These are phyloP conservation scores for Alcedo atthis DNA, from an alignment of 2,797 vertebrate species.

Conservation along the genomic window DNA sequence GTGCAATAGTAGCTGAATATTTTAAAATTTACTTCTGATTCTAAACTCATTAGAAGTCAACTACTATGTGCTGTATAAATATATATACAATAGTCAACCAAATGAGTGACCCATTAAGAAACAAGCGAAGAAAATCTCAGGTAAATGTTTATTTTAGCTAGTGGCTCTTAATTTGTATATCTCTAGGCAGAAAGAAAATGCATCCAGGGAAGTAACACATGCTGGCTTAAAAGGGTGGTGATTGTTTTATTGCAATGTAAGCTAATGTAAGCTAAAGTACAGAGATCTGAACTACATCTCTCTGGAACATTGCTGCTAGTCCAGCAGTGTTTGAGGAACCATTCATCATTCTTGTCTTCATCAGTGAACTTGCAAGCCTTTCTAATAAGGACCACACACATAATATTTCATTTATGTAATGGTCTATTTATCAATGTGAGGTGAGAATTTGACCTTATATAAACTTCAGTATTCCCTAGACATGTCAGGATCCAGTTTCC, in stretches of 20 bases:
- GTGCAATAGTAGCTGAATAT: neutral
- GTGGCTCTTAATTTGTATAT: neutral
- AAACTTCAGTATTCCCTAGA: neutral
- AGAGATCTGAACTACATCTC: neutral
- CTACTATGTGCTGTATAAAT: neutral
- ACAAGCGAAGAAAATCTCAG: neutral
- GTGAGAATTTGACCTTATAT: conserved; percentile 14
- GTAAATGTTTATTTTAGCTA: neutral
- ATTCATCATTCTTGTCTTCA: neutral
- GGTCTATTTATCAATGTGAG: neutral
- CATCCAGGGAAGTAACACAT: neutral
- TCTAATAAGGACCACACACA: neutral
- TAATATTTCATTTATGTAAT: neutral
- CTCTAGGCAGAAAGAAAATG: neutral
- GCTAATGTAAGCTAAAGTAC: neutral
- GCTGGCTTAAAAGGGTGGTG: neutral
- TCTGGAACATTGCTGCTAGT: neutral
- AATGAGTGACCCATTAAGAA: neutral
- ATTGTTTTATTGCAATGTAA: neutral
- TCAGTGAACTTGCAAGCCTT: neutral
- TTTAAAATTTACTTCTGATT: neutral
- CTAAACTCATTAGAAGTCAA: neutral
- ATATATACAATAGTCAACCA: neutral
- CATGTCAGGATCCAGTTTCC: neutral
- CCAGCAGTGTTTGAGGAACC: neutral